phyloP scores from a whole-genome alignment of 1,140 invertebrate species.

The Micrasema longulum region DNA sequence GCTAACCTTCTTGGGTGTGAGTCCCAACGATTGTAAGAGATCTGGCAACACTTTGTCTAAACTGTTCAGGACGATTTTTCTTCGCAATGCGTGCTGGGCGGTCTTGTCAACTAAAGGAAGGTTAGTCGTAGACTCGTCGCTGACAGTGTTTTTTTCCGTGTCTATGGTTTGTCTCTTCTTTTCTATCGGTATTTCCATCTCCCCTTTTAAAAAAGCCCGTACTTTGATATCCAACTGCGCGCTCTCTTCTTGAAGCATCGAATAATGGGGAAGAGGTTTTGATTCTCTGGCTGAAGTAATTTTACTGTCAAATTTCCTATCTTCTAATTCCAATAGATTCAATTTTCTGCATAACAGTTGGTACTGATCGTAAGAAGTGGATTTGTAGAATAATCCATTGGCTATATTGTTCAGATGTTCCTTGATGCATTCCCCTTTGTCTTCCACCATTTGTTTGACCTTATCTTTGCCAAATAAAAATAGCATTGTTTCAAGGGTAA shows the following conservation, averaged over 20 bases:
- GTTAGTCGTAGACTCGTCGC: conserved; percentile 58
- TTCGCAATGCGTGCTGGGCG: conserved; percentile 69
- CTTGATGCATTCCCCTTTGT: conserved; percentile 68
- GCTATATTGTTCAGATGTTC: conserved; percentile 67
- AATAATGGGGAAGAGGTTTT: conserved; percentile 71
- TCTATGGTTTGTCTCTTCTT: conserved; percentile 53
- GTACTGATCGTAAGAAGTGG: conserved; percentile 66
- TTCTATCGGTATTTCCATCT: conserved; percentile 59
- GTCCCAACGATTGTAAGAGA: conserved; percentile 60
- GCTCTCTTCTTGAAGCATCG: conserved; percentile 69
- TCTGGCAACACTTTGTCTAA: conserved; percentile 68
- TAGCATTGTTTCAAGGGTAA: conserved; percentile 70
- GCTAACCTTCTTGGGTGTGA: conserved; percentile 59
- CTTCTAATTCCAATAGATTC: conserved; percentile 69
- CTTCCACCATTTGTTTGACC: conserved; percentile 68
- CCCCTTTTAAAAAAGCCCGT: conserved; percentile 67
- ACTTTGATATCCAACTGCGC: conserved; percentile 70
- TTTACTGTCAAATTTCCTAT: conserved; percentile 64
- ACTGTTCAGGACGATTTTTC: conserved; percentile 69
- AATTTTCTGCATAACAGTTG: conserved; percentile 69
- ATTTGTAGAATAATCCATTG: conserved; percentile 61
- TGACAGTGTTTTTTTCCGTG: conserved; percentile 51
- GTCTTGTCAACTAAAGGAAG: conserved; percentile 69
- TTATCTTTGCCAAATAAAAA: conserved; percentile 70
- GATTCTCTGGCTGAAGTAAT: conserved; percentile 59